These are phyloP conservation scores for Leucania comma DNA, from an alignment of 2,888 invertebrate genomes.

Conservation along the genomic window DNA sequence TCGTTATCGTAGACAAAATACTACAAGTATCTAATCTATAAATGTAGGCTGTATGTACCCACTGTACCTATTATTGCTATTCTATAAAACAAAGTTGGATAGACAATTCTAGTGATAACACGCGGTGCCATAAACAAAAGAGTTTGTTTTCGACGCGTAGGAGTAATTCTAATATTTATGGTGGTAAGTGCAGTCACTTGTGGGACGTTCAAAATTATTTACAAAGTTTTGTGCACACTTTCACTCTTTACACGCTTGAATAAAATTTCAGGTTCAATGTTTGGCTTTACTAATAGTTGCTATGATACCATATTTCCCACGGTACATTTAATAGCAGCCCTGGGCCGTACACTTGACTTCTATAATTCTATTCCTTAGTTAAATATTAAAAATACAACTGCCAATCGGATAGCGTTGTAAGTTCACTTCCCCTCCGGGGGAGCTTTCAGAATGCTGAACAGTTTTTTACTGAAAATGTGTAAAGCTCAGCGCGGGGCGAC, in stretches of 20 bases:
- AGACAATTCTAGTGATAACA: neutral
- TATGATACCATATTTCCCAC: slow-evolving; percentile 30
- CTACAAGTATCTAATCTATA: neutral
- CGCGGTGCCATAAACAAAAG: slow-evolving; percentile 4
- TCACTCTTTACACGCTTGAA: slow-evolving; percentile 15
- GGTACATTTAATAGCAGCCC: neutral
- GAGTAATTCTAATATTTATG: neutral
- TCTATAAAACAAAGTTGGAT: neutral
- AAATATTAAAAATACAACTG: neutral
- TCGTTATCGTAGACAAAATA: neutral
- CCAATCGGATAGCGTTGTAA: neutral
- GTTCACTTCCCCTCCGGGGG: slow-evolving; percentile 4
- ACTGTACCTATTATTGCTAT: neutral
- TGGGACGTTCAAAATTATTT: neutral
- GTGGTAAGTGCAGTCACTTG: neutral
- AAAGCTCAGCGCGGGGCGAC: slow-evolving; percentile 18
- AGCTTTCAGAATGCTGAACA: slow-evolving; percentile 38
- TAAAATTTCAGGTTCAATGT: slow-evolving; percentile 16
- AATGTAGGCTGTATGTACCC: neutral
- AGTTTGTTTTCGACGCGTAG: neutral
- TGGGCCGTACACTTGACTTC: neutral
- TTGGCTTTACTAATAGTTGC: slow-evolving; percentile 34
- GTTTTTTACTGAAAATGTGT: slow-evolving; percentile 6
- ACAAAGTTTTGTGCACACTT: slow-evolving; percentile 10
- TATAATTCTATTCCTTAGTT: neutral